Conservation (phyloP, 2,888 invertebrate genomes). For the Zygothrica quintamaculata region DNA sequence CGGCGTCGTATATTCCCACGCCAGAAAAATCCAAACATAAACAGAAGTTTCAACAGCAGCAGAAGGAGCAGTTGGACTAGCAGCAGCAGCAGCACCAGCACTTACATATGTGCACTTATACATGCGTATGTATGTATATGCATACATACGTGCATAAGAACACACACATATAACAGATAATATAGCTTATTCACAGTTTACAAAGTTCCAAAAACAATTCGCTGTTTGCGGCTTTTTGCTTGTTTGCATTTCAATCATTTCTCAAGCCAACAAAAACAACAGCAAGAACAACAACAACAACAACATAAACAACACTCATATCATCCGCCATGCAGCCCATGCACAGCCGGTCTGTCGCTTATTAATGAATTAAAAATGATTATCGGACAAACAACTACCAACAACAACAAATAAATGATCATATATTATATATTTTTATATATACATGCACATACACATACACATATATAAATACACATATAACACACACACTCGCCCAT, state of each 20-base stretch:
- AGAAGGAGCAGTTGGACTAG: too few relatives aligned
- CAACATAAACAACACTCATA: slow-evolving; percentile 32
- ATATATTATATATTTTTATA: too few relatives aligned
- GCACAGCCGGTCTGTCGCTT: slow-evolving; percentile 56
- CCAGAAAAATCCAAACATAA: slow-evolving; percentile 53
- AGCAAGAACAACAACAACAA: slow-evolving; percentile 20
- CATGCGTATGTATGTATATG: slow-evolving; percentile 2
- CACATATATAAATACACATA: slow-evolving; percentile 27
- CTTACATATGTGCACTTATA: slow-evolving; percentile 3
- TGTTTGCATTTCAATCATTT: too few relatives aligned
- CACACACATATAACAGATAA: slow-evolving; percentile 2
- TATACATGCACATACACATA: slow-evolving; percentile 27
- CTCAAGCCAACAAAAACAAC: slow-evolving; percentile 19
- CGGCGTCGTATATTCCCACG: slow-evolving; percentile 69
- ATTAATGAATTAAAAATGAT: slow-evolving; percentile 75
- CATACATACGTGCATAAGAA: slow-evolving; percentile 3
- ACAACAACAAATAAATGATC: slow-evolving; percentile 54
- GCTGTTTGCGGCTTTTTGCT: slow-evolving; percentile 18
- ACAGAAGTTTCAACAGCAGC: slow-evolving; percentile 27
- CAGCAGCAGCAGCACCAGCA: slow-evolving; percentile 10
- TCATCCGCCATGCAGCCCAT: slow-evolving; percentile 50
- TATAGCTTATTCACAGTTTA: slow-evolving; percentile 13
- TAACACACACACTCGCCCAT: slow-evolving; percentile 4
- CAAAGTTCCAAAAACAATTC: slow-evolving; percentile 4
- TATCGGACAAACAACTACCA: slow-evolving; percentile 61